Percentiles rank a stretch among this genome's conserved stretches.
These are phyloP conservation scores for Oophaga sylvatica DNA, from an alignment of 2,797 vertebrate genomes.

Conservation along the genomic window DNA sequence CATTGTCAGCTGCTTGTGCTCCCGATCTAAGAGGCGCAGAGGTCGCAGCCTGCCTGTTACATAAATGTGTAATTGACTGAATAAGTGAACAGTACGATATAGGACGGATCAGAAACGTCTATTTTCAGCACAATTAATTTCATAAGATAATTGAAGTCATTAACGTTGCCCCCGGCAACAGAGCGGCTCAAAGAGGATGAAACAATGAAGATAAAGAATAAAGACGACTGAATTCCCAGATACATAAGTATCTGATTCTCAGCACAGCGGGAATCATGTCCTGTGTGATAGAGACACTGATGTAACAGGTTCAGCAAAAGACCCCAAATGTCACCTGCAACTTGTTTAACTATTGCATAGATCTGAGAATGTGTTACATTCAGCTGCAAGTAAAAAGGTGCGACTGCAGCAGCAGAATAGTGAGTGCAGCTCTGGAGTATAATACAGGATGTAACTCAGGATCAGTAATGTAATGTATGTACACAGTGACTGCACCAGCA, in stretches of 20 bases:
- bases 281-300: neutral
- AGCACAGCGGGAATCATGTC: neutral
- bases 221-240: neutral
- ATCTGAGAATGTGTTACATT: neutral
- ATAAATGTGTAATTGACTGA: constrained; percentile 24
- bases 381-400: neutral
- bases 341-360: neutral
- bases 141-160: constrained; percentile 26
- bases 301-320: neutral
- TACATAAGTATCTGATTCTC: no score
- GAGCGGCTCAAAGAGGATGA: neutral
- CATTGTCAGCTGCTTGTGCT: neutral
- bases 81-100: constrained; percentile 10
- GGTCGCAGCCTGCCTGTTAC: neutral
- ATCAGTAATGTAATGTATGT: no score
- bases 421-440: no score
- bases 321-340: neutral
- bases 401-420: no score
- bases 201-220: neutral
- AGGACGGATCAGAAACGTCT: constrained; percentile 5
- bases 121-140: constrained; percentile 37
- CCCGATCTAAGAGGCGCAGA: neutral
- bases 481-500: no score
- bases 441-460: no score
- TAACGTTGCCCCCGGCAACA: neutral